Base-by-base conservation (phyloP, 1,140 invertebrate genomes). In the Zaprionus inermis region DNA sequence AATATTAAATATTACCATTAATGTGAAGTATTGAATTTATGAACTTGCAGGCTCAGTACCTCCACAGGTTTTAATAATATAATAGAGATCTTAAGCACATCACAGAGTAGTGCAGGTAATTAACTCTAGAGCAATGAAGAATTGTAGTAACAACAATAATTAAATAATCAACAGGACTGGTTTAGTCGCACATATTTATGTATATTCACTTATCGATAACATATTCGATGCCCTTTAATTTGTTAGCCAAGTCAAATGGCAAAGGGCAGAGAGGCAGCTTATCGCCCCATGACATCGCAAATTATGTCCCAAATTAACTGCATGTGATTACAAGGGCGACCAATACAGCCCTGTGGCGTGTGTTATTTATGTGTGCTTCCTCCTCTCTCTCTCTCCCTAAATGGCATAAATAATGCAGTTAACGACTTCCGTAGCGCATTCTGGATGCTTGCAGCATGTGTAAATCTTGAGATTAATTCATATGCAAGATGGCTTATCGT, bases 401-500 rank as follows among this genome's bases (percentile, higher is more conserved):
- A 3, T 46, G 3, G 3, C 44, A 49, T 49, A 20, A 49, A 49
- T 49, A 49, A 49, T 49, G 44, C 44, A 22, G 16, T 18, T 49
- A 49, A 49, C 11, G 44, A 49, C 44, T 22, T 49, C 44, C 44
- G 18, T 20, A 1, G 18, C 44, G 16, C 44, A 46, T 9, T 10
- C n/a, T 10, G 44, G 16, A 18, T 18, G 44, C 44, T 7, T 18
- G 44, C 41, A 44, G 41, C 14, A 11, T n/a, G 22, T 44, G n/a
- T 11, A 34, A 61, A 51, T 63, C 18, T 34, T 16, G 20, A 22
- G 51, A 41, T 64, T n/a, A 64, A 64, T 38, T 38, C 3, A 20
- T 7, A 14, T 30, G 12, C 34, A 28, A 44, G 22, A 18, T 4
- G n/a, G 38, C 20, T 61, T 14, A 32, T 20, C 20, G 5, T 11